Evolutionary conservation across 2,797 vertebrate genomes (phyloP).

Genomic region (Salmo trutta): DNA sequence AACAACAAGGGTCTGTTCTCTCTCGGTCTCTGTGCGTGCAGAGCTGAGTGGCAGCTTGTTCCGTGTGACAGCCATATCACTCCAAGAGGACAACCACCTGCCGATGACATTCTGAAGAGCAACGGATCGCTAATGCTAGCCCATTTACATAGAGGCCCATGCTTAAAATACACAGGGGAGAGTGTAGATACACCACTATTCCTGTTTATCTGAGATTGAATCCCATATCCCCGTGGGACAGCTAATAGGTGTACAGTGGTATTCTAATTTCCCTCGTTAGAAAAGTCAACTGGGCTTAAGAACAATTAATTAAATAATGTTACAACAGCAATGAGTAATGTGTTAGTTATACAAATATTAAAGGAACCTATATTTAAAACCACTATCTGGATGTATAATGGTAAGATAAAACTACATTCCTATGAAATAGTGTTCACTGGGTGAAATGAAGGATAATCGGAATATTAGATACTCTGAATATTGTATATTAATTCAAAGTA

Average conservation of each 20-base stretch:
- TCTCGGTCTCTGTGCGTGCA: neutral
- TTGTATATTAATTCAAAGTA: no score
- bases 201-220: neutral
- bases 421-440: no score
- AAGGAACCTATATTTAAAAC: no score
- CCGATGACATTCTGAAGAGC: neutral
- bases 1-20: neutral
- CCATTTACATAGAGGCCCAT: neutral
- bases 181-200: neutral
- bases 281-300: neutral
- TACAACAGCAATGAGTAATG: neutral
- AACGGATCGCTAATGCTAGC: neutral
- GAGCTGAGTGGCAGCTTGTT: neutral
- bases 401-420: no score
- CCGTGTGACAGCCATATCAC: neutral
- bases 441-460: no score
- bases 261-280: neutral
- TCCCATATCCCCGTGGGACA: neutral
- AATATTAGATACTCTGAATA: neutral
- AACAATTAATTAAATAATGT: neutral
- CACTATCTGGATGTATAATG: no score
- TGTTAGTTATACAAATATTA: neutral
- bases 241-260: neutral
- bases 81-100: neutral
- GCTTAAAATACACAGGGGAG: neutral